Percentiles rank a stretch among this genome's conserved stretches.
phyloP scores from a whole-genome alignment of 1,140 invertebrate genomes.

The Lethrus apterus region DNA sequence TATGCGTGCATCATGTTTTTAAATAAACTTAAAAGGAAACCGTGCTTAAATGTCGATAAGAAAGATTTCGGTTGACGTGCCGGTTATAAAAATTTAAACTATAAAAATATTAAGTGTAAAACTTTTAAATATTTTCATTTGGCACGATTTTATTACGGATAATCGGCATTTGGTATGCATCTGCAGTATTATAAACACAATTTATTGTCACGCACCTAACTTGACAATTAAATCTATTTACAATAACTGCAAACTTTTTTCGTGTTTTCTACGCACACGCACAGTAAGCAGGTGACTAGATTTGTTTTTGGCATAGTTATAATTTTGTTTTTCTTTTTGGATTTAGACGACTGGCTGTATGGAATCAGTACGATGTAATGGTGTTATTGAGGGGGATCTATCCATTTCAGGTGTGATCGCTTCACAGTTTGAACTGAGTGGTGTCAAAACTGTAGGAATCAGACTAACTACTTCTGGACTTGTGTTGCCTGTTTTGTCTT shows the following conservation, averaged over 20 bases:
- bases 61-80: too few species aligned
- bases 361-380: conserved; percentile 46
- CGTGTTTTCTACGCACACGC: background rate
- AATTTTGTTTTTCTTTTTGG: conserved; percentile 9
- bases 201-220: conserved; percentile 40
- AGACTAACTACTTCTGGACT: conserved; percentile 50
- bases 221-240: conserved; percentile 31
- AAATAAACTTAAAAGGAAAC: too few species aligned
- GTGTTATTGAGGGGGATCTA: conserved; percentile 42
- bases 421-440: conserved; percentile 42
- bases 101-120: too few species aligned
- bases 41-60: too few species aligned
- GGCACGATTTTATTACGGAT: too few species aligned
- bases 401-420: conserved; percentile 41
- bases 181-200: conserved; percentile 16
- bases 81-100: too few species aligned
- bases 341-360: conserved; percentile 41
- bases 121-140: too few species aligned
- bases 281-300: conserved; percentile 15
- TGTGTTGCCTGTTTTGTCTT: conserved; percentile 45
- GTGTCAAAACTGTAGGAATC: conserved; percentile 44
- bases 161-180: too few species aligned
- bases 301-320: conserved; percentile 16
- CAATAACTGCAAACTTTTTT: conserved; percentile 15
- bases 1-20: too few species aligned